Percentiles rank a stretch among this genome's conserved stretches.
Evolutionary conservation across 2,113 vertebrate species (phyloP).

Genomic region (Takifugu bimaculatus): DNA sequence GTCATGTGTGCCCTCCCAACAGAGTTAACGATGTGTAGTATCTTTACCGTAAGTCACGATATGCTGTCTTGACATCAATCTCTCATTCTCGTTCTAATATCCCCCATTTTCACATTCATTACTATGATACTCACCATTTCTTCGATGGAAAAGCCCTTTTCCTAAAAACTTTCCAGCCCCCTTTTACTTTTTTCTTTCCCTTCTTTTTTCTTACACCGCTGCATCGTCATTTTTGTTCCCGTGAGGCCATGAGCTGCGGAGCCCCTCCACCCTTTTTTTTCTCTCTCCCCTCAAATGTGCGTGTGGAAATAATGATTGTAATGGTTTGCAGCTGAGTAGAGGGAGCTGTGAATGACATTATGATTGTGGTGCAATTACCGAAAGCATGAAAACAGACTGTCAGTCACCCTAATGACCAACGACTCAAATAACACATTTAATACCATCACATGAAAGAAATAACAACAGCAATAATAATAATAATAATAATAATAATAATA

Average conservation of each 20-base stretch:
- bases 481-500: slow-evolving; percentile 37
- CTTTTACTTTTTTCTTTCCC: slow-evolving; percentile 47
- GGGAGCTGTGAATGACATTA: slow-evolving; percentile 78
- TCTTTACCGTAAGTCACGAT: slow-evolving; percentile 65
- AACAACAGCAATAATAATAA: slow-evolving; percentile 34
- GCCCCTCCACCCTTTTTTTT: neutral
- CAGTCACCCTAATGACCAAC: slow-evolving; percentile 69
- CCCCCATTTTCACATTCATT: slow-evolving; percentile 20
- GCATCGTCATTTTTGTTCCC: slow-evolving; percentile 55
- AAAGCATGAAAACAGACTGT: slow-evolving; percentile 71
- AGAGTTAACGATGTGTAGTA: too few relatives aligned
- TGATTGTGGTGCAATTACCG: slow-evolving; percentile 75
- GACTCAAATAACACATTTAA: slow-evolving; percentile 69
- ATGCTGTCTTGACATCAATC: slow-evolving; percentile 56
- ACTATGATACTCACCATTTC: slow-evolving; percentile 2
- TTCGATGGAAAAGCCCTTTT: slow-evolving; percentile 19
- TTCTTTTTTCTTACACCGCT: slow-evolving; percentile 10
- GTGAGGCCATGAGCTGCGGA: slow-evolving; percentile 59
- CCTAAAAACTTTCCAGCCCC: slow-evolving; percentile 23
- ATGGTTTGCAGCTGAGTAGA: slow-evolving; percentile 79
- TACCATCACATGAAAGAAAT: slow-evolving; percentile 43
- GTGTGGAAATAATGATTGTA: slow-evolving; percentile 80
- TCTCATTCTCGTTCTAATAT: slow-evolving; percentile 45
- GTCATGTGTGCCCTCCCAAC: too few relatives aligned
- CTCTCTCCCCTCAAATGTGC: slow-evolving; percentile 51